phyloP scores from a whole-genome alignment of 1,140 invertebrate genomes.

The Chrysopa pallens region DNA sequence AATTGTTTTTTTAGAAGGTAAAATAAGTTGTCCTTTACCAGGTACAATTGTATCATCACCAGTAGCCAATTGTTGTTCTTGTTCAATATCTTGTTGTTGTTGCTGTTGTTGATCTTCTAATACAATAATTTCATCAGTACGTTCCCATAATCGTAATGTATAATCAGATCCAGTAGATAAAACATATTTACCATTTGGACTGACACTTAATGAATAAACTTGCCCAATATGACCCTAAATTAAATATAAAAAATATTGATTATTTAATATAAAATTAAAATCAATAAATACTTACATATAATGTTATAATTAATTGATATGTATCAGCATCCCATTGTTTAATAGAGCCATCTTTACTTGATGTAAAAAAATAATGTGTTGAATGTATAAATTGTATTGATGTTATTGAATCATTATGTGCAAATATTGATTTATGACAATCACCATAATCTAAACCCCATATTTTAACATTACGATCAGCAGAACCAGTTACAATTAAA shows the following conservation, averaged over 20 bases:
- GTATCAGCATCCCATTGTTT: constrained; percentile 96
- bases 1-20: constrained; percentile 79
- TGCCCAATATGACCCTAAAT: constrained; percentile 59
- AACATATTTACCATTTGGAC: constrained; percentile 62
- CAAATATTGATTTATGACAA: constrained; percentile 68
- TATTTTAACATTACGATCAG: constrained; percentile 90
- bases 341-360: constrained; percentile 80
- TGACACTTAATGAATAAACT: constrained; percentile 56
- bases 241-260: constrained; percentile 6
- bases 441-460: constrained; percentile 99
- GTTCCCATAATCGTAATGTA: constrained; percentile 72
- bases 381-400: constrained; percentile 72
- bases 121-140: constrained; percentile 76
- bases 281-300: constrained; percentile 58
- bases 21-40: constrained; percentile 50
- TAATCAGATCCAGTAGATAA: constrained; percentile 77
- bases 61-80: constrained; percentile 48
- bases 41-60: constrained; percentile 41
- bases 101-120: too few relatives aligned
- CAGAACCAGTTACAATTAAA: constrained; percentile 83
- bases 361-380: constrained; percentile 88
- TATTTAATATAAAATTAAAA: too few relatives aligned
- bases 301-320: constrained; percentile 75
- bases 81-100: constrained; percentile 67
- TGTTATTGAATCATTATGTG: constrained; percentile 85